Percentiles rank a stretch among this genome's conserved stretches.
Conservation (phyloP, 2,113 vertebrate genomes). For the Menura novaehollandiae region DNA sequence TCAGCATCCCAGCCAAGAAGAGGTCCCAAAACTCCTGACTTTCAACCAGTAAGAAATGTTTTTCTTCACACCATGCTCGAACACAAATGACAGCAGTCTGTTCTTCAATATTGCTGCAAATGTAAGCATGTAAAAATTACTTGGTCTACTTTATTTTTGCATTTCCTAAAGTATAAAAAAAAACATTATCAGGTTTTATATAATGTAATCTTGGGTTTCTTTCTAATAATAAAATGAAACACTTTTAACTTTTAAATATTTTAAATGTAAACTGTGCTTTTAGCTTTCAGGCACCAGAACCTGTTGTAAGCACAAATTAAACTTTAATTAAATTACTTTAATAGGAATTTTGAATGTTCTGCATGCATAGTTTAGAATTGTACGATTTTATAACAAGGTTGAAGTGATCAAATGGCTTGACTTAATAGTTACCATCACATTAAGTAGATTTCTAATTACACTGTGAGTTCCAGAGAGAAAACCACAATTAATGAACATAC, state of each 20-base stretch:
- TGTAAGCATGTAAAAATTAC: not conserved
- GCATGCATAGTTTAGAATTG: conserved; percentile 33
- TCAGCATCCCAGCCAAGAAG: not conserved
- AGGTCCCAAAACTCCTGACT: not conserved
- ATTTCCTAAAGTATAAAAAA: not conserved
- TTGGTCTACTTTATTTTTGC: not conserved
- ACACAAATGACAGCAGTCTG: not conserved
- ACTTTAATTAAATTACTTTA: conserved; percentile 61
- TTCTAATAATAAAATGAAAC: not conserved
- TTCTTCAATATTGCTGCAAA: not conserved
- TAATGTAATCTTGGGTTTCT: not conserved
- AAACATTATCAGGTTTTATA: not conserved
- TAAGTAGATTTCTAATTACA: conserved; percentile 60
- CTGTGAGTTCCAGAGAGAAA: conserved; percentile 45
- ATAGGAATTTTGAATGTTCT: conserved; percentile 49
- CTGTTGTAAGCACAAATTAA: conserved; percentile 39
- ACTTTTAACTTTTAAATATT: not conserved
- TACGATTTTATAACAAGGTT: conserved; percentile 42
- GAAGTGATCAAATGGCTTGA: conserved; percentile 22
- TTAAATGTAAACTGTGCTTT: not conserved
- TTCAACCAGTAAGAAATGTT: not conserved
- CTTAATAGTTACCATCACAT: conserved; percentile 47
- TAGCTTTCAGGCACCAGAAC: conserved; percentile 2
- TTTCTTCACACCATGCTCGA: not conserved
- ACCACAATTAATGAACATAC: conserved; percentile 33